A percentile compares a stretch with the other conserved stretches of the same genome.
phyloP scores from a whole-genome alignment of 2,888 invertebrate genomes.

The Euzophera pinguis region DNA sequence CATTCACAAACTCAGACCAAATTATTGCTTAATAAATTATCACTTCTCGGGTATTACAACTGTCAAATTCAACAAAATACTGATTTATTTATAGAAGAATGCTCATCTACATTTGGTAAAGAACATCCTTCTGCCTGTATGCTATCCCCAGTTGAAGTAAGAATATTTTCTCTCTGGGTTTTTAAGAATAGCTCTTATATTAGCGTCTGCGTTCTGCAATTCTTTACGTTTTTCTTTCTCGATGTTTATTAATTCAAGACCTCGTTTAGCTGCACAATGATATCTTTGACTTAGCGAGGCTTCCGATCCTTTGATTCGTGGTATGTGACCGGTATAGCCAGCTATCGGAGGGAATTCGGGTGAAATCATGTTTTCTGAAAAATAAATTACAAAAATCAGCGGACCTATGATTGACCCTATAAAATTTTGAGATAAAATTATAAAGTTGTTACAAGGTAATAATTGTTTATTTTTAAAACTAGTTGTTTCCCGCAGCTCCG shows the following conservation, averaged over 20 bases:
- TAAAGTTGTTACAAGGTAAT: not conserved
- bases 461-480: too few species aligned
- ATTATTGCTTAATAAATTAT: slow-evolving; percentile 6
- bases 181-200: slow-evolving; percentile 60
- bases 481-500: too few species aligned
- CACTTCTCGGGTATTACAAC: not conserved
- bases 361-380: slow-evolving; percentile 82
- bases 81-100: slow-evolving; percentile 55
- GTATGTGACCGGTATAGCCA: slow-evolving; percentile 87
- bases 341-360: slow-evolving; percentile 85
- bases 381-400: slow-evolving; percentile 13
- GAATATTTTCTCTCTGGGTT: slow-evolving; percentile 65
- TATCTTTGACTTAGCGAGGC: slow-evolving; percentile 84
- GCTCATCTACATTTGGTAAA: slow-evolving; percentile 67
- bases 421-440: not conserved
- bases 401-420: not conserved
- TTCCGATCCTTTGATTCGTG: slow-evolving; percentile 83
- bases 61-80: slow-evolving; percentile 32
- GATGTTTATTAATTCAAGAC: slow-evolving; percentile 79
- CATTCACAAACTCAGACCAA: not conserved
- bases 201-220: slow-evolving; percentile 55
- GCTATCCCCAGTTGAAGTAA: slow-evolving; percentile 78
- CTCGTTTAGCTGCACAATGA: slow-evolving; percentile 83
- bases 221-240: slow-evolving; percentile 75
- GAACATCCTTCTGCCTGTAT: slow-evolving; percentile 78